A percentile compares a stretch with the other conserved stretches of the same genome.
These are phyloP conservation scores for Zosterops borbonicus DNA, from an alignment of 2,113 vertebrate genomes.

Conservation along the genomic window DNA sequence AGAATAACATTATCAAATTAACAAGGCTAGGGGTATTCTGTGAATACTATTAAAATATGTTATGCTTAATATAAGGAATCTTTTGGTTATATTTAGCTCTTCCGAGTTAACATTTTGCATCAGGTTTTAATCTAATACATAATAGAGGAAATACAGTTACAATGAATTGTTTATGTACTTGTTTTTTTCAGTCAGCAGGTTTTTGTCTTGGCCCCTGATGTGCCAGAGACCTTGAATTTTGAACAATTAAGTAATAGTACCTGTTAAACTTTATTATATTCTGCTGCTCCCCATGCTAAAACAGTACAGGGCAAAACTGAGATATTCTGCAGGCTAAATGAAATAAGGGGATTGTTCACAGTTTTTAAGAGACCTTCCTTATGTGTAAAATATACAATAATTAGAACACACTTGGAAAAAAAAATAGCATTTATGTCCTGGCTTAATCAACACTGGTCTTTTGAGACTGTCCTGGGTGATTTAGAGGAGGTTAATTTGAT, in stretches of 20 bases:
- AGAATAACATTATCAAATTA: neutral
- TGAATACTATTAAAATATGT: neutral
- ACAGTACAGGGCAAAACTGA: neutral
- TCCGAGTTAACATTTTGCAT: constrained; percentile 5
- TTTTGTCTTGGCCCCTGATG: neutral
- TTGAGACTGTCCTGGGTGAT: neutral
- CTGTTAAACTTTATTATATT: constrained; percentile 15
- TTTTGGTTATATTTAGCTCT: neutral
- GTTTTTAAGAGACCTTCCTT: neutral
- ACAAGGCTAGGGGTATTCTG: neutral
- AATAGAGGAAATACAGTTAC: neutral
- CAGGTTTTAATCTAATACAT: neutral
- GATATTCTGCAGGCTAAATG: neutral
- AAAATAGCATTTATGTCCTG: neutral
- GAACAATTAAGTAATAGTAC: neutral
- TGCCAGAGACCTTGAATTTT: constrained; percentile 30
- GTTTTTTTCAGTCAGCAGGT: neutral
- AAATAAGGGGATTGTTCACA: neutral
- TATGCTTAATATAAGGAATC: neutral
- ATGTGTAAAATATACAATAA: neutral
- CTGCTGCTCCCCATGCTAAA: neutral
- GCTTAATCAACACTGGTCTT: neutral
- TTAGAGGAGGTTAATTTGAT: neutral
- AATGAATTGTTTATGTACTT: neutral
- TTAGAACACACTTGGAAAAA: neutral